phyloP scores from a whole-genome alignment of 2,797 vertebrate species.

The Holocentrus rufus region DNA sequence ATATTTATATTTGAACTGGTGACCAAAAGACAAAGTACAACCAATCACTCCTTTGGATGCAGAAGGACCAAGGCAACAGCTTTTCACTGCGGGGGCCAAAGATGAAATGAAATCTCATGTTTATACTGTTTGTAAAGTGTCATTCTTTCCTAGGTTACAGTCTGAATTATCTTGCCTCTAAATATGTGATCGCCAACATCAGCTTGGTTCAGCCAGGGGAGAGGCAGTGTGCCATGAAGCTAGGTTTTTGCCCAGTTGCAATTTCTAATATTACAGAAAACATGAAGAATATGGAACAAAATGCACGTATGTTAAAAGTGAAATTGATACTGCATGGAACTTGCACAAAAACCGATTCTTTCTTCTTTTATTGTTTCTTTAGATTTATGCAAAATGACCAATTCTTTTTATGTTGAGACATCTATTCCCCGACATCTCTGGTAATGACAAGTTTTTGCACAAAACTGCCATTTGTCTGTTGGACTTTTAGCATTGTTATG shows the following conservation, averaged over 20 bases:
- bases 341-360: conserved; percentile 13
- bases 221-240: neutral
- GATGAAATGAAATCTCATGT: conserved; percentile 5
- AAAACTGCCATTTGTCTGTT: conserved; percentile 69
- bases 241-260: neutral
- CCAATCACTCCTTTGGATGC: conserved; percentile 50
- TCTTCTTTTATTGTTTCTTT: conserved; percentile 27
- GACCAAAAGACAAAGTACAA: conserved; percentile 67
- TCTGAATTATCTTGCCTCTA: neutral
- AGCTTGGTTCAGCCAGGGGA: neutral
- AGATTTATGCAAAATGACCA: conserved; percentile 23
- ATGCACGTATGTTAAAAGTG: conserved; percentile 26
- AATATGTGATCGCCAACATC: neutral
- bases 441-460: conserved; percentile 64
- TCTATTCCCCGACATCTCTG: conserved; percentile 46
- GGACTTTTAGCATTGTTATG: conserved; percentile 52
- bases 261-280: conserved; percentile 29
- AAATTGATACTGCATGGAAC: conserved; percentile 44
- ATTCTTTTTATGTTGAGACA: conserved; percentile 40
- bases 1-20: conserved; percentile 78
- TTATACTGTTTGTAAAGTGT: conserved; percentile 19
- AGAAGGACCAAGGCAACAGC: conserved; percentile 53
- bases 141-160: neutral
- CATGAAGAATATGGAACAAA: neutral
- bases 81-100: conserved; percentile 26